Conservation (phyloP, 2,113 vertebrate genomes). For the Isichthys henryi region DNA sequence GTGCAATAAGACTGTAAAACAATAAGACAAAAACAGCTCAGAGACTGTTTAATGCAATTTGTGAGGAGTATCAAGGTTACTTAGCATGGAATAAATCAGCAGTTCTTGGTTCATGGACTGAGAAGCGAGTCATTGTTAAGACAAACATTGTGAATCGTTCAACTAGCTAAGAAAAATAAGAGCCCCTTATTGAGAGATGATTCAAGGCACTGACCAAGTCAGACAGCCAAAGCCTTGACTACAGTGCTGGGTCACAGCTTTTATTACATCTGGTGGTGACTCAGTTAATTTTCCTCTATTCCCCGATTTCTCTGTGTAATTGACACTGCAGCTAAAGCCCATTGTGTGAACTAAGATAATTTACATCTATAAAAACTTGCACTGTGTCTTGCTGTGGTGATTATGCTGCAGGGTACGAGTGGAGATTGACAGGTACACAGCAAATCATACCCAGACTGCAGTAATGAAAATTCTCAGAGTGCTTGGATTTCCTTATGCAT, state of each 20-base stretch:
- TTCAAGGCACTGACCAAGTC: not conserved
- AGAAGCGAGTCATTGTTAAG: not conserved
- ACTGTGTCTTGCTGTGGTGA: not conserved
- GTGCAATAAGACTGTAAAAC: not conserved
- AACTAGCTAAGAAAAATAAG: not conserved
- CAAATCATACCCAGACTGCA: not conserved
- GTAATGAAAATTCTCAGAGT: slow-evolving; percentile 4
- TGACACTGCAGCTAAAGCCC: not conserved
- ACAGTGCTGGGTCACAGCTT: not conserved
- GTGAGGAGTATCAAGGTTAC: not conserved
- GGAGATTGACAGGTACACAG: not conserved
- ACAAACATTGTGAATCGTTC: not conserved
- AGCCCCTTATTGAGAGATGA: not conserved
- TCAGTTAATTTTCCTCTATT: not conserved
- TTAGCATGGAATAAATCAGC: slow-evolving; percentile 4
- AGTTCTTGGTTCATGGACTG: not conserved
- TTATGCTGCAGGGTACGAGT: not conserved
- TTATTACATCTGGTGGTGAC: not conserved
- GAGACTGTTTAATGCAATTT: not conserved
- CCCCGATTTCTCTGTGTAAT: not conserved
- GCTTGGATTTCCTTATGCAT: not conserved
- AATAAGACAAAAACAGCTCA: not conserved
- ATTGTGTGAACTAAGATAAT: not conserved
- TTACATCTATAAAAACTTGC: not conserved
- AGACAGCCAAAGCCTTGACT: not conserved